phyloP scores from a whole-genome alignment of 2,888 invertebrate genomes.

The Lycaena phlaeas region DNA sequence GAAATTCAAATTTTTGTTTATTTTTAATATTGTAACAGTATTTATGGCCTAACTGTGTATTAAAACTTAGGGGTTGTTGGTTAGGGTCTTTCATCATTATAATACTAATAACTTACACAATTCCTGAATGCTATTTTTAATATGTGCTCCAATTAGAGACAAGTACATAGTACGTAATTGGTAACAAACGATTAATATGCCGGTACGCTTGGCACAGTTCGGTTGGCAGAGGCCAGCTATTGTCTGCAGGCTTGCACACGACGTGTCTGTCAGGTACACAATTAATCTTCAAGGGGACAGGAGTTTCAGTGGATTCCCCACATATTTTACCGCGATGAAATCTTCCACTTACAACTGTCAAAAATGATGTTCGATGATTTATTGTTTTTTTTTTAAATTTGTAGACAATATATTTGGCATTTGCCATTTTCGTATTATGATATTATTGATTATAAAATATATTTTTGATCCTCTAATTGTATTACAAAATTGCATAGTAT shows the following conservation, averaged over 20 bases:
- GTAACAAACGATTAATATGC: conserved; percentile 34
- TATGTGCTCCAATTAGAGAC: not conserved
- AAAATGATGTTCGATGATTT: not conserved
- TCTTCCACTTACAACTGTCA: conserved; percentile 8
- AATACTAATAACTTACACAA: no score
- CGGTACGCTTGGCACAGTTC: conserved; percentile 38
- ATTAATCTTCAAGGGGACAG: conserved; percentile 43
- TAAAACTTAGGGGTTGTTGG: no score
- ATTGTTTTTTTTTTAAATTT: not conserved
- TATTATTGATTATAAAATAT: no score
- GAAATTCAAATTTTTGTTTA: no score
- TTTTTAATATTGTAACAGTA: no score
- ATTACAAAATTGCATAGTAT: no score
- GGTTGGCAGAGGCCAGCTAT: conserved; percentile 27
- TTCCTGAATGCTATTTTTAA: not conserved
- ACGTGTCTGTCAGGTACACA: conserved; percentile 51
- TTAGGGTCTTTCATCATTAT: no score
- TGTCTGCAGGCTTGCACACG: conserved; percentile 37
- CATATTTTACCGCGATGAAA: conserved; percentile 19
- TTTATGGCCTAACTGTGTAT: no score
- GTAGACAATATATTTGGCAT: no score
- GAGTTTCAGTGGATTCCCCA: conserved; percentile 20
- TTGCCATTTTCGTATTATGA: no score
- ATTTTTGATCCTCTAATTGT: no score
- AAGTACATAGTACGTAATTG: conserved; percentile 12